phyloP scores from a whole-genome alignment of 2,888 invertebrate genomes.

The Zonitis immaculata region DNA sequence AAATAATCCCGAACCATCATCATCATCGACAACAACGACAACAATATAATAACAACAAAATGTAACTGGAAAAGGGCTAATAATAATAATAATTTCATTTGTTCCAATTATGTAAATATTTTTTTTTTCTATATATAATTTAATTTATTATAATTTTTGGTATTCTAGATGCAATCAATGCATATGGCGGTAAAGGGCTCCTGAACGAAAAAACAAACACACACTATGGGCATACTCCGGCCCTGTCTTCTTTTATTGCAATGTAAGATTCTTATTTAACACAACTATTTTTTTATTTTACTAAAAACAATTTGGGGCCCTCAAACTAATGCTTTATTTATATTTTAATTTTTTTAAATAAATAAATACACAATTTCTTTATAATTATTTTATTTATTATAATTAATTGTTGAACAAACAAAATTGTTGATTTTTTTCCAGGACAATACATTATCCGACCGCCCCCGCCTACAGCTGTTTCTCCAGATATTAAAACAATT shows the following conservation, averaged over 20 bases:
- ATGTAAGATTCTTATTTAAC: conserved; percentile 44
- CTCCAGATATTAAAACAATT: conserved; percentile 38
- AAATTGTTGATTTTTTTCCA: conserved; percentile 32
- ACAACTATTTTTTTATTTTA: conserved; percentile 25
- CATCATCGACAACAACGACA: neutral
- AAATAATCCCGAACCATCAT: conserved; percentile 17
- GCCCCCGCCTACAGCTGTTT: conserved; percentile 41
- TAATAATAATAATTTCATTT: neutral
- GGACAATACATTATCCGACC: conserved; percentile 46
- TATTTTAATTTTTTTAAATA: too few species aligned
- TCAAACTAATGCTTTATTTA: conserved; percentile 29
- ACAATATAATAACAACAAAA: neutral
- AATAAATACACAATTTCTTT: too few species aligned
- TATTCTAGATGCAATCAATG: conserved; percentile 83
- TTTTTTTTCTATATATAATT: conserved; percentile 15
- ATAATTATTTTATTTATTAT: too few species aligned
- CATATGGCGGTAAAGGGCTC: conserved; percentile 73
- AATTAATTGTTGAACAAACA: too few species aligned
- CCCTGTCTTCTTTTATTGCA: conserved; percentile 45
- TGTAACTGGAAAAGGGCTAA: neutral
- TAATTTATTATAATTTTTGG: conserved; percentile 30
- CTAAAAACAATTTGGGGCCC: conserved; percentile 27
- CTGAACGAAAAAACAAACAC: conserved; percentile 46
- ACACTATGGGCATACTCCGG: conserved; percentile 46
- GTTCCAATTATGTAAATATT: neutral